These are phyloP conservation scores for Triops cancriformis DNA, from an alignment of 1,140 invertebrate species.

Conservation along the genomic window DNA sequence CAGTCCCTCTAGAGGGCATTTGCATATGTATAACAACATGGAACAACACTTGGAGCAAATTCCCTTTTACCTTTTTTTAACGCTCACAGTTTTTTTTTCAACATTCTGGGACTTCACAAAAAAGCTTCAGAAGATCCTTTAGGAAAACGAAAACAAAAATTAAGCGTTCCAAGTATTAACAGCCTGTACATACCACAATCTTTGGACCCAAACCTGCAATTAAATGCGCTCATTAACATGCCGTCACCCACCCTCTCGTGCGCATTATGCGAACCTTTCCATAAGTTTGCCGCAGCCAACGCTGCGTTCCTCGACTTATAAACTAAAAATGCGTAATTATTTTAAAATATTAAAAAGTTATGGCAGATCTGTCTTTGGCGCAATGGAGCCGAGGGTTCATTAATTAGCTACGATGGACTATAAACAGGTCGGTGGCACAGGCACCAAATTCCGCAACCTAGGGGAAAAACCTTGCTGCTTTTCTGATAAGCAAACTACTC, in stretches of 20 bases:
- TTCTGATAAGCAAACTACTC: too few species aligned
- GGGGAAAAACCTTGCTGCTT: too few species aligned
- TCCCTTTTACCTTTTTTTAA: neutral
- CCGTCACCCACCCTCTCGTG: constrained; percentile 1
- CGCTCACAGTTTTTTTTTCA: neutral
- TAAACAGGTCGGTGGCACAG: constrained; percentile 8
- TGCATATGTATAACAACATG: neutral
- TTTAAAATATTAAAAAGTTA: neutral
- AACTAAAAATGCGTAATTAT: neutral
- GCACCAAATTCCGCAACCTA: neutral
- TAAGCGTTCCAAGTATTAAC: neutral
- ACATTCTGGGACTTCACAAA: neutral
- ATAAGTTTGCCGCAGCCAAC: too few species aligned
- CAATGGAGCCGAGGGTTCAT: neutral
- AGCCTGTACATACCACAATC: neutral
- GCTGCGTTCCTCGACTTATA: too few species aligned
- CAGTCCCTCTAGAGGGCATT: neutral
- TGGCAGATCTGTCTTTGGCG: neutral
- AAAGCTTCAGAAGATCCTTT: neutral
- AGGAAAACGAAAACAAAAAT: neutral
- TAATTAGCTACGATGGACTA: constrained; percentile 4
- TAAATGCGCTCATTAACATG: neutral
- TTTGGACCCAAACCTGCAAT: neutral
- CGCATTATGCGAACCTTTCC: too few species aligned
- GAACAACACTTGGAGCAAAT: constrained; percentile 9